These are phyloP conservation scores for Mesorhabditis spiculigera DNA, from an alignment of 2,888 invertebrate species.

Conservation along the genomic window DNA sequence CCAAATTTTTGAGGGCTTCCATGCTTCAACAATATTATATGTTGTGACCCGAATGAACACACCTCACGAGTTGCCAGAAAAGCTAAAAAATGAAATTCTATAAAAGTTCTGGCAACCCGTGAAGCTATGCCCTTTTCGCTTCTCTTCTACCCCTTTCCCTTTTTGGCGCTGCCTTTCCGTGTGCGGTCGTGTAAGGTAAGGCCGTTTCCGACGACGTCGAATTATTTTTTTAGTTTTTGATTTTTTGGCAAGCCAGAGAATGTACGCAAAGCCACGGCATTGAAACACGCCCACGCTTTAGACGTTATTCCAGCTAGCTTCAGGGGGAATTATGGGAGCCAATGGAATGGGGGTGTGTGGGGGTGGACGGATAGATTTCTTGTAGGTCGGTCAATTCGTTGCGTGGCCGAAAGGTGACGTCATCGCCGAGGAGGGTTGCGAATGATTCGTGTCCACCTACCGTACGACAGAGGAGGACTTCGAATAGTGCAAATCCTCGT, in stretches of 20 bases:
- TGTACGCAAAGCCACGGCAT: not conserved
- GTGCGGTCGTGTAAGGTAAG: conserved; percentile 6
- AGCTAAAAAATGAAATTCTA: no score
- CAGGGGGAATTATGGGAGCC: no score
- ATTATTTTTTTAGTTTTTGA: no score
- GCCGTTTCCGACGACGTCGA: not conserved
- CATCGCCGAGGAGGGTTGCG: conserved; percentile 9
- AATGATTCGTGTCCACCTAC: conserved; percentile 15
- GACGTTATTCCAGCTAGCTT: not conserved
- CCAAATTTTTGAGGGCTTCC: no score
- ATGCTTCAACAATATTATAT: no score
- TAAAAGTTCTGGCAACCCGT: no score
- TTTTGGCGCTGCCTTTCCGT: not conserved
- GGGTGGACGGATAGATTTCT: not conserved
- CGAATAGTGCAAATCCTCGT: not conserved
- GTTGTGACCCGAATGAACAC: no score
- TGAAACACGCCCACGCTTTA: not conserved
- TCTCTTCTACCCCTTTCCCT: not conserved
- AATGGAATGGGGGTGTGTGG: not conserved
- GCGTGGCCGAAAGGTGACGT: conserved; percentile 11
- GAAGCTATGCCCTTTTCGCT: no score
- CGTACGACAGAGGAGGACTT: conserved; percentile 13
- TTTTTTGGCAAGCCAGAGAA: no score
- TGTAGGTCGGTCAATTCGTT: conserved; percentile 14
- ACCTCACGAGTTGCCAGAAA: no score